These are phyloP conservation scores for Trachymyrmex septentrionalis DNA, from an alignment of 1,140 invertebrate genomes.

Conservation along the genomic window DNA sequence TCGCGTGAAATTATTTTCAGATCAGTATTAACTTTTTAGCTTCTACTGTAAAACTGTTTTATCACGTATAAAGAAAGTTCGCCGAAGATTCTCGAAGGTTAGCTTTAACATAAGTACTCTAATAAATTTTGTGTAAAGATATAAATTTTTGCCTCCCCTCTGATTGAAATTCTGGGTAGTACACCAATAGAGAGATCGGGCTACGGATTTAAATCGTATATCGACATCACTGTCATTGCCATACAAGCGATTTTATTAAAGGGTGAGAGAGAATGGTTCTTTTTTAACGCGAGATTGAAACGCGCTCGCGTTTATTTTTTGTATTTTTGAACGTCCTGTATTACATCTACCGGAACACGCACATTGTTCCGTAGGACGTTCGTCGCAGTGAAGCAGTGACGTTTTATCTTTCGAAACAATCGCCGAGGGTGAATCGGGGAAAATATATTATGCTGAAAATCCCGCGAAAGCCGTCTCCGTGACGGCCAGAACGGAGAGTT, in stretches of 20 bases:
- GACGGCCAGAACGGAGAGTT: neutral
- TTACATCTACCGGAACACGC: neutral
- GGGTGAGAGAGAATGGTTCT: neutral
- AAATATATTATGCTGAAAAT: constrained; percentile 25
- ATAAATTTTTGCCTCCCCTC: too few relatives aligned
- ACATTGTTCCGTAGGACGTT: neutral
- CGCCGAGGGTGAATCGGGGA: neutral
- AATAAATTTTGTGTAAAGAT: too few relatives aligned
- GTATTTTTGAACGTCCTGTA: neutral
- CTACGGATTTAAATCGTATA: constrained; percentile 4
- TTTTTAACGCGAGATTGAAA: constrained; percentile 17
- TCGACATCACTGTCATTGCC: neutral
- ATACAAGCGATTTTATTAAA: neutral
- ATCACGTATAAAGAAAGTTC: too few relatives aligned
- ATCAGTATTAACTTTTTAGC: too few relatives aligned
- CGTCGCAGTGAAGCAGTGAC: neutral
- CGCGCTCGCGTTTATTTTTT: constrained; percentile 2
- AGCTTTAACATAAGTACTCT: too few relatives aligned
- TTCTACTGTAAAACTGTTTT: too few relatives aligned
- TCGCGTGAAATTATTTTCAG: too few relatives aligned
- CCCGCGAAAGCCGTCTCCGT: neutral
- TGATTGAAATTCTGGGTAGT: too few relatives aligned
- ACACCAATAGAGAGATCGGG: too few relatives aligned
- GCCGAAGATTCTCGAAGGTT: too few relatives aligned
- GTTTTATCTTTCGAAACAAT: neutral